Conservation (phyloP, 2,797 vertebrate species). For the Anguilla pacifica region DNA sequence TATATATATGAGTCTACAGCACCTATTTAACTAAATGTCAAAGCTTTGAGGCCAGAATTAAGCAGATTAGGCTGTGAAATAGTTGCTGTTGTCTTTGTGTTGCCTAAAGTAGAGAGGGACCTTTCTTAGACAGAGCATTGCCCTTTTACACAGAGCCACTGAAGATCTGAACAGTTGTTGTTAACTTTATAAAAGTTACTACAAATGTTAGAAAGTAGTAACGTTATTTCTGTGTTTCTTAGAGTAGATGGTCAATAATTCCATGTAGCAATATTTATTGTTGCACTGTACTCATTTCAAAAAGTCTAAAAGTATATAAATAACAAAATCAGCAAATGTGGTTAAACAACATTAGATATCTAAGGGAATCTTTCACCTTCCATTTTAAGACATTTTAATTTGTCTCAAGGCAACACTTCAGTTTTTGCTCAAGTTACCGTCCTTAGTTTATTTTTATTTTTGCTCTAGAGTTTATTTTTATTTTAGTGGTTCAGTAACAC, state of each 20-base stretch:
- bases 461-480: background rate
- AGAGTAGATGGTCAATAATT: background rate
- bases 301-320: background rate
- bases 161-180: background rate
- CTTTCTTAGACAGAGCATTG: background rate
- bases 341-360: background rate
- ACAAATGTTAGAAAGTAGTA: background rate
- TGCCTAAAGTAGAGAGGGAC: constrained; percentile 8
- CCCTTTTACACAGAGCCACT: background rate
- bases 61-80: constrained; percentile 1
- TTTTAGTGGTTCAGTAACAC: background rate
- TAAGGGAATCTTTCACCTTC: background rate
- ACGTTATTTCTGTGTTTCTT: background rate
- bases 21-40: constrained; percentile 18
- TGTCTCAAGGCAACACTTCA: background rate
- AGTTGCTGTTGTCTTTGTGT: background rate
- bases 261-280: background rate
- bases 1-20: background rate
- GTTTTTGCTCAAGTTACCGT: background rate
- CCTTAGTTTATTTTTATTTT: background rate
- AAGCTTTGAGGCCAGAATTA: constrained; percentile 1
- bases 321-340: background rate
- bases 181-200: background rate
- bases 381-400: background rate
- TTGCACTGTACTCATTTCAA: background rate